These are phyloP conservation scores for Plutella xylostella DNA, from an alignment of 2,888 invertebrate genomes.

Conservation along the genomic window DNA sequence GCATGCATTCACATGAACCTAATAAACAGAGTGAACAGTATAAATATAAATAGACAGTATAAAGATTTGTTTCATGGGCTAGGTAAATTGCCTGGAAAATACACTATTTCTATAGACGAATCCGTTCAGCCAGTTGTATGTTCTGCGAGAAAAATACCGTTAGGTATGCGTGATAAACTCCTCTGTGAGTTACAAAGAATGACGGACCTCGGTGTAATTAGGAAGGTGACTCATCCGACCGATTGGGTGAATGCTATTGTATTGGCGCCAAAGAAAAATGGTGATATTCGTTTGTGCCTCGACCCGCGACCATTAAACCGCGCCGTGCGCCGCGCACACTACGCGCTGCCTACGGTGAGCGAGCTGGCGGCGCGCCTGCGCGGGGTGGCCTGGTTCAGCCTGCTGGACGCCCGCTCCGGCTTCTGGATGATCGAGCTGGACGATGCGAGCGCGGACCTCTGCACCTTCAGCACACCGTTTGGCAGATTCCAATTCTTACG, in stretches of 20 bases:
- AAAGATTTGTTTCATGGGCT: slow-evolving; percentile 13
- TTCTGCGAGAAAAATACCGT: slow-evolving; percentile 11
- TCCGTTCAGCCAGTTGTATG: slow-evolving; percentile 5
- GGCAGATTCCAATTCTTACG: background rate
- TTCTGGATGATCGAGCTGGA: slow-evolving; percentile 6
- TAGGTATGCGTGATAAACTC: slow-evolving; percentile 9
- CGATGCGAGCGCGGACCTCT: background rate
- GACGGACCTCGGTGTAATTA: slow-evolving; percentile 15
- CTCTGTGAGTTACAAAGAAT: slow-evolving; percentile 6
- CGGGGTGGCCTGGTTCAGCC: background rate
- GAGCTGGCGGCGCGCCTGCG: slow-evolving; percentile 1
- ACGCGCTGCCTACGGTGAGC: background rate
- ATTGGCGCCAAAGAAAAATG: slow-evolving; percentile 17
- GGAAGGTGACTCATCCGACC: slow-evolving; percentile 18
- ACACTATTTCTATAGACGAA: slow-evolving; percentile 9
- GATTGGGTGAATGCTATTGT: slow-evolving; percentile 18
- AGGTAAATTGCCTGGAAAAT: slow-evolving; percentile 12
- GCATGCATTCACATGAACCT: slow-evolving; percentile 6
- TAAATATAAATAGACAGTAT: slow-evolving; percentile 5
- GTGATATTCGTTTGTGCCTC: slow-evolving; percentile 12
- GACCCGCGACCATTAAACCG: too few relatives aligned
- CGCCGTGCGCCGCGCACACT: background rate
- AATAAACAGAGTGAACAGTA: slow-evolving; percentile 7
- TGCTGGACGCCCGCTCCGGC: slow-evolving; percentile 1
- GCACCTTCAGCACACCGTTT: too few relatives aligned